Conservation (phyloP, 1,140 invertebrate species). For the Steinernema feltiae region DNA sequence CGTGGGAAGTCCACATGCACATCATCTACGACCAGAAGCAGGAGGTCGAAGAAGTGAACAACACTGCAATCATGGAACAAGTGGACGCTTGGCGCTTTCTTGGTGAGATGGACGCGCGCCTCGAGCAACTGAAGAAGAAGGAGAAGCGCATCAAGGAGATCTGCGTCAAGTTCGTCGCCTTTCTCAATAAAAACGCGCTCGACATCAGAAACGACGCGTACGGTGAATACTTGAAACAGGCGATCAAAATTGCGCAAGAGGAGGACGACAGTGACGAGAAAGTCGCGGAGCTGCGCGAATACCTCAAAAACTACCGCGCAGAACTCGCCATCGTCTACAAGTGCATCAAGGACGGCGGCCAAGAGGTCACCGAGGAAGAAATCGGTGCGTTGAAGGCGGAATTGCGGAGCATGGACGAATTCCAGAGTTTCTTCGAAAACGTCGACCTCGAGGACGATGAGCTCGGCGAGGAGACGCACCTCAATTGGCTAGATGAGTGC, state of each 20-base stretch:
- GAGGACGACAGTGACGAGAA: conserved; percentile 68
- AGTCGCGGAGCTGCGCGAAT: conserved; percentile 60
- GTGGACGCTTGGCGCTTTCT: background rate
- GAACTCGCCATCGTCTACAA: background rate
- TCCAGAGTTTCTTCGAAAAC: background rate
- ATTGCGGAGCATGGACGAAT: background rate
- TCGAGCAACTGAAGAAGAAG: background rate
- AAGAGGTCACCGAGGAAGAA: background rate
- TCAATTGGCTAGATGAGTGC: too few relatives aligned
- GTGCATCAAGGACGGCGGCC: background rate
- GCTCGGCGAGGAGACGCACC: background rate
- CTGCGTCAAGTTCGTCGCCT: conserved; percentile 9
- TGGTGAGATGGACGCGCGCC: background rate
- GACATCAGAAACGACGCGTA: background rate
- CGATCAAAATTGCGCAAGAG: conserved; percentile 67
- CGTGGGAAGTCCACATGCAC: background rate
- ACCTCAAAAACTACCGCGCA: background rate
- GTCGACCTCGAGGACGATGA: background rate
- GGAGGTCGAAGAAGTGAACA: background rate
- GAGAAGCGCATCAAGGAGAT: conserved; percentile 17
- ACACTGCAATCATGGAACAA: background rate
- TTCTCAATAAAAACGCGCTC: background rate
- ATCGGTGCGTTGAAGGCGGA: background rate
- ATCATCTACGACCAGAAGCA: background rate
- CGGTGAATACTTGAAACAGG: conserved; percentile 9